Conservation (phyloP, 2,888 invertebrate genomes). For the Archaeoteleia sp. region DNA sequence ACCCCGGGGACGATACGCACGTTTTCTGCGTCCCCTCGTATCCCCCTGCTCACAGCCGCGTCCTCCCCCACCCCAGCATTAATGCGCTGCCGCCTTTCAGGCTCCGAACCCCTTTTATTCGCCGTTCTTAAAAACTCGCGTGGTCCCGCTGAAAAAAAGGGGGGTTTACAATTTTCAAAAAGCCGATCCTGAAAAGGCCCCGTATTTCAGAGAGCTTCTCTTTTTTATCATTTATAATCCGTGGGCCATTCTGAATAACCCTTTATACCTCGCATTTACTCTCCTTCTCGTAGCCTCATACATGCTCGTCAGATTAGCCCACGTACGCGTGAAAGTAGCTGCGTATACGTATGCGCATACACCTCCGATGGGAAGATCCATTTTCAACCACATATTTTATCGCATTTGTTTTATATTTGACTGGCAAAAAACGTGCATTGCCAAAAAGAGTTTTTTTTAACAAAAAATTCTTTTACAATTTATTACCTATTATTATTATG, state of each 20-base stretch:
- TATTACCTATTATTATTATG: too few species aligned
- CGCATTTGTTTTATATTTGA: too few species aligned
- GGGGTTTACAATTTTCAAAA: conserved; percentile 73
- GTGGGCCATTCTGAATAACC: conserved; percentile 70
- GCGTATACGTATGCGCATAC: conserved; percentile 14
- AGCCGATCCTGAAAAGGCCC: conserved; percentile 72
- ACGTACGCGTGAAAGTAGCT: conserved; percentile 38
- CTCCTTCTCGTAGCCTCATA: conserved; percentile 37
- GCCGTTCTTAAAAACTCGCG: conserved; percentile 68
- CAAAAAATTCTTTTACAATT: too few species aligned
- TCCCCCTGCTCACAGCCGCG: conserved; percentile 44
- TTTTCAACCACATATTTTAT: too few species aligned
- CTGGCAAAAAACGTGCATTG: too few species aligned
- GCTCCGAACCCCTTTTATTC: conserved; percentile 70
- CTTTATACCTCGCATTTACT: conserved; percentile 49
- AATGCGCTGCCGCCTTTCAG: conserved; percentile 62
- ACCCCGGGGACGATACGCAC: conserved; percentile 64
- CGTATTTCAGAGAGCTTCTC: conserved; percentile 63
- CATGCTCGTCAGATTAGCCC: conserved; percentile 49
- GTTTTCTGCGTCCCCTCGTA: conserved; percentile 59
- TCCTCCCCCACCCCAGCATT: conserved; percentile 46
- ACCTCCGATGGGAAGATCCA: too few species aligned
- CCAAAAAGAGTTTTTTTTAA: too few species aligned
- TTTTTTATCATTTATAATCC: conserved; percentile 75
- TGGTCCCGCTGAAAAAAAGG: conserved; percentile 56